Conservation (phyloP, 2,797 vertebrate genomes). For the Hydrophis major region DNA sequence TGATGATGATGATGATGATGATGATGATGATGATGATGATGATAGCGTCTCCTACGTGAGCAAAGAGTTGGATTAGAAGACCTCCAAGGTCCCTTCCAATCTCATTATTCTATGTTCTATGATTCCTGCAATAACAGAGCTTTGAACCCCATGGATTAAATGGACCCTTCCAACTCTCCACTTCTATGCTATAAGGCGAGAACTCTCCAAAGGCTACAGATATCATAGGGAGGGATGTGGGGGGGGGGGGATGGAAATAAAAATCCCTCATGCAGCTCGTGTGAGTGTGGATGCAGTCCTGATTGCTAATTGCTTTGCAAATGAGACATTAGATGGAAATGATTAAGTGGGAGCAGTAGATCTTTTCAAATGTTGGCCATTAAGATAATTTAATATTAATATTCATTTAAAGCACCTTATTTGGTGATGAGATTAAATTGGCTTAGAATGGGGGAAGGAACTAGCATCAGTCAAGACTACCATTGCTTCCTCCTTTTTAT, state of each 20-base stretch:
- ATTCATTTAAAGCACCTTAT: not conserved
- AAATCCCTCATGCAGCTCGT: not conserved
- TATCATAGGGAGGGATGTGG: not conserved
- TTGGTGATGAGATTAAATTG: conserved; percentile 4
- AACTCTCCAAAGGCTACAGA: not conserved
- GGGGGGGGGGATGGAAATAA: not conserved
- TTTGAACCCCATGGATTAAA: not conserved
- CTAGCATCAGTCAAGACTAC: not conserved
- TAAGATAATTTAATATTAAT: conserved; percentile 25
- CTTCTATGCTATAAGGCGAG: not conserved
- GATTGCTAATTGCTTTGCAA: conserved; percentile 29
- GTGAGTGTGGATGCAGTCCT: not conserved
- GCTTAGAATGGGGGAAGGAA: not conserved
- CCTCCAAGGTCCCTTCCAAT: not conserved
- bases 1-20: too few relatives aligned
- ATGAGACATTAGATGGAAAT: conserved; percentile 7
- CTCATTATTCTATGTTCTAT: not conserved
- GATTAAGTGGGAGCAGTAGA: conserved; percentile 15
- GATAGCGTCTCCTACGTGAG: too few relatives aligned
- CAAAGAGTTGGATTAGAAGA: too few relatives aligned
- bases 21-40: too few relatives aligned
- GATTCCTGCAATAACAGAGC: not conserved
- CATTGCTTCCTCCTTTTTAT: not conserved
- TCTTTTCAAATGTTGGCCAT: conserved; percentile 20
- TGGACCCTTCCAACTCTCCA: not conserved